Base-by-base conservation (phyloP, 2,888 invertebrate species). In the Rhynchonema sp. region DNA sequence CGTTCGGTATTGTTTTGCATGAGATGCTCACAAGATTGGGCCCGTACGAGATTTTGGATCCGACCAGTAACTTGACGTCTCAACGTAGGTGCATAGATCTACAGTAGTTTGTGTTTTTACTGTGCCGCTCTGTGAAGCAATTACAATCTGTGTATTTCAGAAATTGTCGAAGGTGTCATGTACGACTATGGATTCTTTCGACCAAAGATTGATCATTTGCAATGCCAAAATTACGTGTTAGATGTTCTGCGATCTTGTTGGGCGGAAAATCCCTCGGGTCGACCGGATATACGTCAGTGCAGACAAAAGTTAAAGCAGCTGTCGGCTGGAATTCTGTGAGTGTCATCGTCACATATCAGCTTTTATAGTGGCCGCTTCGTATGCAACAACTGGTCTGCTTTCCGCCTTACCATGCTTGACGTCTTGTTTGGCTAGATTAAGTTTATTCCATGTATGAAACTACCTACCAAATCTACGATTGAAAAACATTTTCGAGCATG, bases 1-100 rank as follows among this genome's bases (percentile, higher is more conserved):
- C 96, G 26, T 98, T 98, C 77, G 88, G 86, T 61, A 87, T 92
- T 67, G 90, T 92, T 71, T 79, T 94, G 65, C 91, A 89, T 74
- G 92, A 92, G 79, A 86, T 92, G 66, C 83, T 91, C 70, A 86
- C 86, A 60, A 80, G 92, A 65, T 82, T 84, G 73, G 91, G 92
- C 58, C 91, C 91, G 13, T 92, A 87, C 73, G 87, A 62, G 38
- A 57, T 65, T 6, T 62, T 62, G 59, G 61, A 56, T 30, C 20
- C 59, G n/a, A 38, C 1, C 9, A 13, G 38, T 17, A 17, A 6
- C 9, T 17, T 38, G 9, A 38, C 38, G 53, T 59, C 30, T 49
- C 17, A 30, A 46, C 13, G 52, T 52, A 6, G 52, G 25, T 52
- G 52, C n/a, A n/a, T n/a, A n/a, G n/a, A n/a, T n/a, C n/a, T n/a